phyloP scores from a whole-genome alignment of 1,140 invertebrate species.

The Zaprionus kolodkinae region DNA sequence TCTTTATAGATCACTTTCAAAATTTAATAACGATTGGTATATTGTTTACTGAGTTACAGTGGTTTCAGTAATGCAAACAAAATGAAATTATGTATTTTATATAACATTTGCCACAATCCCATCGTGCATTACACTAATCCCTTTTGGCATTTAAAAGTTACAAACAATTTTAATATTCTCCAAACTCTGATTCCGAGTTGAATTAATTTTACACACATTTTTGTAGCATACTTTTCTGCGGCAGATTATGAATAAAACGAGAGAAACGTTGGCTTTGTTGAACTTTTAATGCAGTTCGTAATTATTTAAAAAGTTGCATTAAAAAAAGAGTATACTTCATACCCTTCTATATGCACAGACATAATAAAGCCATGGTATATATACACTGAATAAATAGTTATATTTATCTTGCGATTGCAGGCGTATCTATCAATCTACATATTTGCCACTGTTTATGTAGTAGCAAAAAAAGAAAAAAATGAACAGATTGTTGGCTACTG shows the following conservation, averaged over 20 bases:
- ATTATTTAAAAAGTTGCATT: not conserved
- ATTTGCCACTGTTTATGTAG: not conserved
- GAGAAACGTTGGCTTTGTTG: not conserved
- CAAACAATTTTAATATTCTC: too few species aligned
- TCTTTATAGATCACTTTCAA: too few species aligned
- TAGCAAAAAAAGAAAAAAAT: conserved; percentile 29
- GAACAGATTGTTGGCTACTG: conserved; percentile 53
- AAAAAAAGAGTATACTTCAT: too few species aligned
- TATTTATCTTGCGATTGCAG: not conserved
- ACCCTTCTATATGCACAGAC: too few species aligned
- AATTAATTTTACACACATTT: not conserved
- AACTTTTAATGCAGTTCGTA: not conserved
- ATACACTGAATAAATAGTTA: not conserved
- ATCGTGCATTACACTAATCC: not conserved
- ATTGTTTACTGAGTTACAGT: too few species aligned
- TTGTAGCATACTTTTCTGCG: conserved; percentile 10
- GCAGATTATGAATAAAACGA: not conserved
- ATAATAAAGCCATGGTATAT: not conserved
- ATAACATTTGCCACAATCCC: not conserved
- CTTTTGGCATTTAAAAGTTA: not conserved
- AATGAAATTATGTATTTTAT: too few species aligned
- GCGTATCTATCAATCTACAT: not conserved
- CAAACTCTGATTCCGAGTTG: not conserved
- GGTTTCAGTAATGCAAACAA: too few species aligned
- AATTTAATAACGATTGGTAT: too few species aligned